Evolutionary conservation across 1,140 invertebrate species (phyloP), one percentile per base, ranked within the genome.

Genomic region (Drosophila mayri): DNA sequence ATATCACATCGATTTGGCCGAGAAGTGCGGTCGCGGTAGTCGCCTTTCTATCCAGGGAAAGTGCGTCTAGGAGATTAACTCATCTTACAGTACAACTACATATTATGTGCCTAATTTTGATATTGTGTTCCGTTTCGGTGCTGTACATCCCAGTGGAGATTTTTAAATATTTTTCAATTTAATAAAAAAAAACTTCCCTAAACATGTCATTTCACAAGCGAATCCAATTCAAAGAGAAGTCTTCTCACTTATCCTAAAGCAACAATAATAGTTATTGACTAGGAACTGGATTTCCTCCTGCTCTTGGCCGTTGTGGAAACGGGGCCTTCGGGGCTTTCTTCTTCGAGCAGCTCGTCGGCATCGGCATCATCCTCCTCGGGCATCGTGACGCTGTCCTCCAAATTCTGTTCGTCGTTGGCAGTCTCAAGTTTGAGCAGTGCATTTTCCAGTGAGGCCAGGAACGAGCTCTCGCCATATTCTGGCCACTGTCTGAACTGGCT

Each of bases 401-500:
- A 32, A n/a, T 32, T 81, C 35, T 68, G 83, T 16, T 92, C 91
- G 32, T 92, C 90, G n/a, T 50, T 80, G 8, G 74, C 64, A 0
- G 87, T 47, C 54, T 93, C 90, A 61, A 92, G 77, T 38, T 93
- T 93, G 0, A 92, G 63, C 58, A 93, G 44, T 20, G 74, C 79
- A 14, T 93, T 94, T 60, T 95, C 94, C 84, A 95, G 92, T 4
- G 94, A 93, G 22, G 93, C 93, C 58, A 93, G 78, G 65, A 95
- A 95, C 7, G 94, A 93, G 58, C 94, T 94, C 46, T 94, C 93
- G 14, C 93, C 90, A 68, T 94, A 95, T 74, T 95, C 95, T 7
- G 95, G 94, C 95, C 94, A 95, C 16, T 81, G 81, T 0, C 85
- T 84, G 61, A 94, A 94, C 61, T 93, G 74, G 11, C 61, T 93